Conservation (phyloP, 2,797 vertebrate genomes). For the Pantherophis alleghaniensis region DNA sequence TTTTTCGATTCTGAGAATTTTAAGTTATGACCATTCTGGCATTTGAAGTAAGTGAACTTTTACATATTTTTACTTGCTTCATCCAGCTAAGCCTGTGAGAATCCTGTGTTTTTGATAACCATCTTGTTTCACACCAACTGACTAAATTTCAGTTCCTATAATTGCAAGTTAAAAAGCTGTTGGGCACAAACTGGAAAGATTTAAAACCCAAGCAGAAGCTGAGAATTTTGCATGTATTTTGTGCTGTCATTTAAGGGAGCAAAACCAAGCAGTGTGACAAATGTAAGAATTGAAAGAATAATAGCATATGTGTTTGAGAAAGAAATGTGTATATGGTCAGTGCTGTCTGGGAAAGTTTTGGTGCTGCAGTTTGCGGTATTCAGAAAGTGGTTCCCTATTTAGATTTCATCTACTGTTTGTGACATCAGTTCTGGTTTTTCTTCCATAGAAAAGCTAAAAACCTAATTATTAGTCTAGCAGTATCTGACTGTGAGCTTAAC, state of each 20-base stretch:
- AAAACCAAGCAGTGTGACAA: neutral
- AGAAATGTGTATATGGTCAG: neutral
- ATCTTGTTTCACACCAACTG: constrained; percentile 33
- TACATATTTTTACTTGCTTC: neutral
- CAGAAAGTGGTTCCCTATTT: neutral
- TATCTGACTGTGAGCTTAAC: neutral
- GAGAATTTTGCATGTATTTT: constrained; percentile 35
- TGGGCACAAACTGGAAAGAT: constrained; percentile 30
- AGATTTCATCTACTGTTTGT: neutral
- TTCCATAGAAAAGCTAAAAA: neutral
- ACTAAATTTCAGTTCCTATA: constrained; percentile 8
- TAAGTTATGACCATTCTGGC: neutral
- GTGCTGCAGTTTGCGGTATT: neutral
- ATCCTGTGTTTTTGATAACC: neutral
- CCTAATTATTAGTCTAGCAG: neutral
- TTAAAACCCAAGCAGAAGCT: constrained; percentile 59
- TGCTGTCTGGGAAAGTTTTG: neutral
- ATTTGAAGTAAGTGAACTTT: constrained; percentile 3
- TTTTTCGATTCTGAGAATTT: constrained; percentile 24
- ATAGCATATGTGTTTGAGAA: neutral
- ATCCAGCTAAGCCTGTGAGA: neutral
- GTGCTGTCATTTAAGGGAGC: constrained; percentile 4
- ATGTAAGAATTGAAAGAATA: neutral
- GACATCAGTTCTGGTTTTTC: neutral
- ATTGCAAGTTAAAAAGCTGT: constrained; percentile 16